These are phyloP conservation scores for Meganola albula DNA, from an alignment of 2,888 invertebrate genomes.

Conservation along the genomic window DNA sequence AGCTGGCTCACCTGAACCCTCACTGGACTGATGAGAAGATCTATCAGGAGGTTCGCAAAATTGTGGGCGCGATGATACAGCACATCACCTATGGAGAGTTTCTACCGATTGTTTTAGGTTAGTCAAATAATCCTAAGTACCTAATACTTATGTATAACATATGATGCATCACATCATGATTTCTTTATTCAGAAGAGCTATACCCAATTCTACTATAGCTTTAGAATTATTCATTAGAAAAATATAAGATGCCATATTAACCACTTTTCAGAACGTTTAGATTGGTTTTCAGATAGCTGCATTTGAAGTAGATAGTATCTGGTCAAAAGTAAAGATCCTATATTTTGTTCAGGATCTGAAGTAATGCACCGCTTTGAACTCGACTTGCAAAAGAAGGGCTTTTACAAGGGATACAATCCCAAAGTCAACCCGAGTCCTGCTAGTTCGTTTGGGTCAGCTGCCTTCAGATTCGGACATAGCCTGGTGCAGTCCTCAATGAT, in stretches of 20 bases:
- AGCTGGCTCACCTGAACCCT: constrained; percentile 84
- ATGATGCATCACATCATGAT: too few relatives aligned
- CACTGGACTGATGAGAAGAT: constrained; percentile 94
- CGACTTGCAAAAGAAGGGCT: constrained; percentile 81
- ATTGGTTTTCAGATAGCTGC: too few relatives aligned
- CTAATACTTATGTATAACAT: too few relatives aligned
- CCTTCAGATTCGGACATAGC: constrained; percentile 92
- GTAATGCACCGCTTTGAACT: constrained; percentile 87
- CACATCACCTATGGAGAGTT: constrained; percentile 91
- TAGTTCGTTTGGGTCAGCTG: constrained; percentile 88
- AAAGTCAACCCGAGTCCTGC: constrained; percentile 85
- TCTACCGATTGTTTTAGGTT: constrained; percentile 86
- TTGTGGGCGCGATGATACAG: constrained; percentile 88
- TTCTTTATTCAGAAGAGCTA: too few relatives aligned
- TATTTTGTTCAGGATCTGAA: constrained; percentile 80
- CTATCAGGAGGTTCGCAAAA: constrained; percentile 89
- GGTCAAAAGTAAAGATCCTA: too few relatives aligned
- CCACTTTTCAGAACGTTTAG: too few relatives aligned
- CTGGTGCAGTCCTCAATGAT: constrained; percentile 88
- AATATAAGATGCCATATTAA: too few relatives aligned
- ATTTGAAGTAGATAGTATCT: too few relatives aligned
- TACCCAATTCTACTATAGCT: too few relatives aligned
- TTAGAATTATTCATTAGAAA: too few relatives aligned
- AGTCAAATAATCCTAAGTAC: constrained; percentile 11
- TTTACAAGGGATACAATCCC: constrained; percentile 82